phyloP scores from a whole-genome alignment of 2,113 vertebrate genomes.

The Macrotis lagotis region DNA sequence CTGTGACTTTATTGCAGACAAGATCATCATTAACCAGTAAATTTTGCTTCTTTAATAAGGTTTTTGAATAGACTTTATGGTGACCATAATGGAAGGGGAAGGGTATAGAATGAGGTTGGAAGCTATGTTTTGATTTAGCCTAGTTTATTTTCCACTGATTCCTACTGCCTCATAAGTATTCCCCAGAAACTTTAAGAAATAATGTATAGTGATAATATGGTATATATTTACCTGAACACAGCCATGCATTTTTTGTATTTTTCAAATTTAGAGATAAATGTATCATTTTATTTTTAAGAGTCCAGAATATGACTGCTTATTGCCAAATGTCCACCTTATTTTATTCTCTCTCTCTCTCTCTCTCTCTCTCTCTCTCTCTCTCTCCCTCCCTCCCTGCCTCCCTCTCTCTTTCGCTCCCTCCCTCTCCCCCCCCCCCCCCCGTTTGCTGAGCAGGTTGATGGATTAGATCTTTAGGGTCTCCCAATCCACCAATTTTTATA shows the following conservation, averaged over 20 bases:
- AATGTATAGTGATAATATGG: neutral
- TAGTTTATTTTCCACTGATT: conserved; percentile 6
- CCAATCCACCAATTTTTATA: fast-evolving
- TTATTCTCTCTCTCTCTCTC: neutral
- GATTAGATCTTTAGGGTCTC: neutral
- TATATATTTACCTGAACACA: neutral
- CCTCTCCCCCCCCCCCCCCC: too few relatives aligned
- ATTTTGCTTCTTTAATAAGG: neutral
- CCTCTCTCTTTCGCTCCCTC: too few relatives aligned
- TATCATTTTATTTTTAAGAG: neutral
- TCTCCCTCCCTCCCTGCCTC: too few relatives aligned
- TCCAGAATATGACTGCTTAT: neutral
- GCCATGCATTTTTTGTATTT: neutral
- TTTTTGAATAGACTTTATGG: neutral
- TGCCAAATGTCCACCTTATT: neutral
- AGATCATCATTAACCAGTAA: neutral
- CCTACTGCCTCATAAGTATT: neutral
- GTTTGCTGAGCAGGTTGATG: neutral
- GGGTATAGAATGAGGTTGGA: neutral
- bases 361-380: neutral
- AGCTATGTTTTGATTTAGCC: neutral
- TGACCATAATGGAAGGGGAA: neutral
- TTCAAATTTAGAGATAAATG: neutral
- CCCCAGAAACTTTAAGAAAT: neutral
- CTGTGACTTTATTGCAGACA: neutral